phyloP scores from a whole-genome alignment of 2,888 invertebrate genomes.

The Eubasilissa splendida region DNA sequence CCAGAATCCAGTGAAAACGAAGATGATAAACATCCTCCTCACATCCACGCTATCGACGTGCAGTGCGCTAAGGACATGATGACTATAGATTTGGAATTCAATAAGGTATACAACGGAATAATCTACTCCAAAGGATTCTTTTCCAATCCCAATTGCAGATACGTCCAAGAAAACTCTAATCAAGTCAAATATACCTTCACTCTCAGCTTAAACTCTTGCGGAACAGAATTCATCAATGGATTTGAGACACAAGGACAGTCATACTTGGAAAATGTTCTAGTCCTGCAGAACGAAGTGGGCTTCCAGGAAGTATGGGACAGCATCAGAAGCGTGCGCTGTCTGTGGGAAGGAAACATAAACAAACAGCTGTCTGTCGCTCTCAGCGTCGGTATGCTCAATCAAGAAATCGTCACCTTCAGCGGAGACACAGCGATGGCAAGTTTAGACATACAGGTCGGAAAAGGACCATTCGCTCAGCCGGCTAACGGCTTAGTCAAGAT shows the following conservation, averaged over 20 bases:
- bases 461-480: conserved; percentile 83
- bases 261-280: conserved; percentile 84
- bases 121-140: conserved; percentile 86
- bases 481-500: conserved; percentile 86
- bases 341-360: conserved; percentile 87
- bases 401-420: conserved; percentile 86
- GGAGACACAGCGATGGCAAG: conserved; percentile 88
- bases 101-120: conserved; percentile 82
- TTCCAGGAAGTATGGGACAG: conserved; percentile 87
- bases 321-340: conserved; percentile 82
- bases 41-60: conserved; percentile 83
- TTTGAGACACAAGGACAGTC: conserved; percentile 84
- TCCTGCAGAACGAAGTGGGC: conserved; percentile 84
- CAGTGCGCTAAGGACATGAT: conserved; percentile 87
- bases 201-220: conserved; percentile 82
- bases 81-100: conserved; percentile 86
- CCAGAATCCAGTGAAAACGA: conserved; percentile 67
- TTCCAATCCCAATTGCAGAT: conserved; percentile 80
- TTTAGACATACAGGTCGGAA: conserved; percentile 83
- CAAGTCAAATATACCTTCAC: conserved; percentile 81
- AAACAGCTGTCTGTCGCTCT: conserved; percentile 82
- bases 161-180: conserved; percentile 81
- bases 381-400: conserved; percentile 85
- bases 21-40: conserved; percentile 81
- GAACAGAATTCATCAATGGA: conserved; percentile 85